Conservation (phyloP, 2,888 invertebrate species). For the Drosophila barbarae region DNA sequence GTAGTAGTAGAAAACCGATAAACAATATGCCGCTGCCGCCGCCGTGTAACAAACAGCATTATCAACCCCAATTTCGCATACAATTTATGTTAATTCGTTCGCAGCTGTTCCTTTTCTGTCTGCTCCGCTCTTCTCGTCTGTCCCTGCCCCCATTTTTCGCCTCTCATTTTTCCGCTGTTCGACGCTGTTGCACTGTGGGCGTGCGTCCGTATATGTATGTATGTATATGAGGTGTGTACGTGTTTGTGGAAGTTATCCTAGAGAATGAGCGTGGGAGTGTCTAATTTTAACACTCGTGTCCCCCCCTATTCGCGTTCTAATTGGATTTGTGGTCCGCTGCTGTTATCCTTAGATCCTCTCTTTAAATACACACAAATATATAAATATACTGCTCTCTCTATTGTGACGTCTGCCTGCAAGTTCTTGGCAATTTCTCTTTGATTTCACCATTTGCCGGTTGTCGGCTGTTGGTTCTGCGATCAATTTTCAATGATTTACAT, state of each 20-base stretch:
- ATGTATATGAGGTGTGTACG: constrained; percentile 17
- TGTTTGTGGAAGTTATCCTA: constrained; percentile 54
- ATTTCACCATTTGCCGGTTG: constrained; percentile 42
- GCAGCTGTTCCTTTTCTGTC: constrained; percentile 31
- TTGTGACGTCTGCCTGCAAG: constrained; percentile 37
- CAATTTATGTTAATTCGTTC: constrained; percentile 38
- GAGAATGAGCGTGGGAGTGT: constrained; percentile 47
- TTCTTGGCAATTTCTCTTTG: constrained; percentile 23
- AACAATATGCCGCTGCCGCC: constrained; percentile 46
- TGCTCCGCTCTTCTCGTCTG: constrained; percentile 30
- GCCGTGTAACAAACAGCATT: constrained; percentile 41
- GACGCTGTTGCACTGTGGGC: constrained; percentile 44
- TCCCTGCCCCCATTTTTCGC: constrained; percentile 55
- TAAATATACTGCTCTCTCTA: constrained; percentile 1
- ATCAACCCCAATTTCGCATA: constrained; percentile 43
- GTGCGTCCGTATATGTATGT: constrained; percentile 21
- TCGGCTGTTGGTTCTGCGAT: constrained; percentile 17
- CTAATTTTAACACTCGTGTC: constrained; percentile 61
- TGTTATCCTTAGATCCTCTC: constrained; percentile 32
- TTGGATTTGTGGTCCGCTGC: constrained; percentile 28
- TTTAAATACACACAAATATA: neutral
- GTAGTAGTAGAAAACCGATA: constrained; percentile 42
- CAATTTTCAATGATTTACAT: constrained; percentile 22
- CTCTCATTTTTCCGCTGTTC: constrained; percentile 28
- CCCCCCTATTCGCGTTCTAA: constrained; percentile 26